Evolutionary conservation across 2,113 vertebrate species (phyloP), one percentile per base, ranked within the genome.

Genomic region (Seriola aureovittata): DNA sequence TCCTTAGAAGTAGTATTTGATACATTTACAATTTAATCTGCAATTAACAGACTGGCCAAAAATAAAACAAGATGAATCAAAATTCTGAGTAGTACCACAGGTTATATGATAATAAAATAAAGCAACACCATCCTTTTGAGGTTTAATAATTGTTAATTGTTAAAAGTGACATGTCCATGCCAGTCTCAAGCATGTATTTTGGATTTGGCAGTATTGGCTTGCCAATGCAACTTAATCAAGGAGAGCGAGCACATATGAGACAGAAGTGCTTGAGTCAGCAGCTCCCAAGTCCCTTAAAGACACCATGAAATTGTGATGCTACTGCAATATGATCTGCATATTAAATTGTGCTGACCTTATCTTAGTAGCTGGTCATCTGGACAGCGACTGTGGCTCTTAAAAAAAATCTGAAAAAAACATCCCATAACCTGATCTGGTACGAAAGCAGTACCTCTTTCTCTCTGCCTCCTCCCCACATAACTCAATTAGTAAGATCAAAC

Each of bases 301-400:
- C 84, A 83, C 75, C 68, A 75, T 83, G 86, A 88, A 92, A 92
- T 84, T 82, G 75, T 88, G 78, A 89, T 86, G 87, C 71, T 85
- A 71, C 87, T 85, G 93, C 91, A 93, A 80, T 85, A 91, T 89
- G 76, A 93, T 91, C 75, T 83, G 87, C 88, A 94, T 93, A 85
- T 91, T 90, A 90, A 91, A 92, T 87, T 85, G 75, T 85, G 84
- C 82, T 85, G 89, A 93, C 84, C 87, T 82, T 87, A 85, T 84
- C 71, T 78, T 72, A 54, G 36, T 78, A 82, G 75, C 54, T 85
- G 78, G 84, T 88, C 87, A 88, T 85, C 75, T 87, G 88, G 79
- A 85, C 63, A 64, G 75, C 8, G 1, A 77, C 63, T 62, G 65
- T 65, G 25, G 74, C 68, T 66, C 7, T 69, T 85, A 48, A 12